A percentile compares a stretch with the other conserved stretches of the same genome.
These are phyloP conservation scores for Enteromius mattozi DNA, from an alignment of 2,797 vertebrate genomes.

Conservation along the genomic window DNA sequence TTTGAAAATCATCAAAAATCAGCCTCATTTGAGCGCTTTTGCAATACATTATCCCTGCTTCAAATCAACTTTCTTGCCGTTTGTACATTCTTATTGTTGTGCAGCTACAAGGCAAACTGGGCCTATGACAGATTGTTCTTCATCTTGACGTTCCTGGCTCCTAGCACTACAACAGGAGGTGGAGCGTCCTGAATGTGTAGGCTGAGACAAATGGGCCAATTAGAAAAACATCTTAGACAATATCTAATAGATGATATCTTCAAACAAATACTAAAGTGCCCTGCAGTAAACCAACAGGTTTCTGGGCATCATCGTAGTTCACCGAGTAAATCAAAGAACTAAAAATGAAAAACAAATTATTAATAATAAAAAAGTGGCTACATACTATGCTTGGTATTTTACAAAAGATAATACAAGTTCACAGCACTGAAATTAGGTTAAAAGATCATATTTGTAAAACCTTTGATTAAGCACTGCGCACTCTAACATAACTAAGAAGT, in stretches of 20 bases:
- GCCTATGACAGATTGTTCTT: constrained; percentile 41
- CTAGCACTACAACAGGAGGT: constrained; percentile 15
- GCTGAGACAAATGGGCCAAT: constrained; percentile 24
- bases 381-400: background rate
- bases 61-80: constrained; percentile 17
- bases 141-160: constrained; percentile 19
- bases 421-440: background rate
- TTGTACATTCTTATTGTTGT: constrained; percentile 27
- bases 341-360: background rate
- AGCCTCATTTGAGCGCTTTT: background rate
- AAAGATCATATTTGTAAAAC: background rate
- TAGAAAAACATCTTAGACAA: constrained; percentile 41
- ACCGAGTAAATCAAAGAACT: background rate
- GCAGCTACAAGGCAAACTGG: constrained; percentile 24
- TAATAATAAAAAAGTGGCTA: background rate
- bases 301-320: background rate
- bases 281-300: background rate
- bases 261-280: constrained; percentile 32
- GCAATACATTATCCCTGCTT: constrained; percentile 17
- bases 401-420: background rate
- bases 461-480: background rate
- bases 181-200: constrained; percentile 1
- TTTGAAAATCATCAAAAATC: background rate
- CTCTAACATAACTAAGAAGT: background rate
- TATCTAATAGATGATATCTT: constrained; percentile 37